A percentile compares a stretch with the other conserved stretches of the same genome.
phyloP scores from a whole-genome alignment of 1,140 invertebrate genomes.

The Nasonia vitripennis region DNA sequence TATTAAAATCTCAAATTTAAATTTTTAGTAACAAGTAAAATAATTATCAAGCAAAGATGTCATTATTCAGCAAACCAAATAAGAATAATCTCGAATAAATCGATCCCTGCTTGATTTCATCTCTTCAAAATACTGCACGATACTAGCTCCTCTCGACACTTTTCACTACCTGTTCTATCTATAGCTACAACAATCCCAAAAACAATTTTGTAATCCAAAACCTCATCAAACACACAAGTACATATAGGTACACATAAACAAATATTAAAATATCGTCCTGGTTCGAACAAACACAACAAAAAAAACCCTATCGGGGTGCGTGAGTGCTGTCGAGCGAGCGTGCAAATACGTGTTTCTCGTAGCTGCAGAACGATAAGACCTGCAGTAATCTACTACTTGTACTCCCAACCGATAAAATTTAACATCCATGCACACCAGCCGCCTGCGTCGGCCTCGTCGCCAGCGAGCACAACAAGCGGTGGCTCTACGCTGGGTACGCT shows the following conservation, averaged over 20 bases:
- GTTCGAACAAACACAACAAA: neutral
- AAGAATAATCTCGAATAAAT: neutral
- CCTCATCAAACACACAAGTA: neutral
- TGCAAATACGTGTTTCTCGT: neutral
- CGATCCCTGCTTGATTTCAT: neutral
- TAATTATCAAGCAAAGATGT: neutral
- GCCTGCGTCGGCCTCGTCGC: constrained; percentile 45
- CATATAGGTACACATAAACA: neutral
- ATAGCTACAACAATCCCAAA: neutral
- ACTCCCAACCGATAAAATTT: constrained; percentile 62
- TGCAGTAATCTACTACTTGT: constrained; percentile 55
- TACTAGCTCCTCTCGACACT: neutral
- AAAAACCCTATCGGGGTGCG: neutral
- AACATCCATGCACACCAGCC: constrained; percentile 69
- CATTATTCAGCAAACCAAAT: neutral
- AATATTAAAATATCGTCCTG: neutral
- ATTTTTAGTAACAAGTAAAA: neutral
- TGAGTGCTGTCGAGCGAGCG: neutral
- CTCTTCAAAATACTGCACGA: neutral
- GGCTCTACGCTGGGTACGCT: constrained; percentile 3
- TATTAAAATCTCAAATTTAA: neutral
- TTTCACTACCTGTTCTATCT: neutral
- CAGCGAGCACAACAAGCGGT: constrained; percentile 16
- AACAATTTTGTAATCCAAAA: constrained; percentile 8
- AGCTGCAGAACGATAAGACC: neutral